Base-by-base conservation (phyloP, 2,797 vertebrate species). In the Thamnophis elegans region DNA sequence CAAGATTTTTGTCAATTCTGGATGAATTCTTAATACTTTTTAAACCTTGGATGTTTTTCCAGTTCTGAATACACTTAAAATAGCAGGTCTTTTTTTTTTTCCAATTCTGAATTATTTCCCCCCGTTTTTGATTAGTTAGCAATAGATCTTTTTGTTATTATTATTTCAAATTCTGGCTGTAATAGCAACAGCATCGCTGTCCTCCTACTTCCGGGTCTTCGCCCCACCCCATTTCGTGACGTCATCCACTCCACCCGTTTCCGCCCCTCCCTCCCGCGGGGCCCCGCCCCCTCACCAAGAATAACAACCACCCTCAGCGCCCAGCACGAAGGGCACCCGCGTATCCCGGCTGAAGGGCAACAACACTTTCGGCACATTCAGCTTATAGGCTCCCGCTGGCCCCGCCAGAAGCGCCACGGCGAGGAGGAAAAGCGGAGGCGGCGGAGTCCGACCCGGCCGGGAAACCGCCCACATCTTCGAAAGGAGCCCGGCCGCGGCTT, bases 291-390 rank as follows among this genome's bases (percentile, higher is more conserved):
- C 97, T 97, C 96, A 97, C 97, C 97, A 96, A 56, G 86, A 92
- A 25, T 97, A 98, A 94, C 96, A 97, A 91, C 97, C 97, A 20
- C 94, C 95, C 92, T 97, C 96, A 0, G 96, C 97, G 94, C 95
- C 96, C 56, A 98, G 94, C 55, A 95, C 91, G 68, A 97, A 97
- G 86, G 97, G 94, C 60, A 97, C 95, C 42, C 93, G 91, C 0
- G 94, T 91, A 89, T 95, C 95, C 42, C 88, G 92, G 56, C 97
- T 93, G 55, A 97, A 97, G 13, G 97, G 97, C 47, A 97, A 92
- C 89, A 97, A 93, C 88, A 96, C 96, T 58, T 95, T 95, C 0
- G 97, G 97, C 85, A 96, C 97, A 1, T 97, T 97, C 26, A 97
- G 94, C 65, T 97, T 97, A 87, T 96, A 95, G 53, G 92, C 90